phyloP scores from a whole-genome alignment of 2,113 vertebrate species.

The Dromiciops gliroides region DNA sequence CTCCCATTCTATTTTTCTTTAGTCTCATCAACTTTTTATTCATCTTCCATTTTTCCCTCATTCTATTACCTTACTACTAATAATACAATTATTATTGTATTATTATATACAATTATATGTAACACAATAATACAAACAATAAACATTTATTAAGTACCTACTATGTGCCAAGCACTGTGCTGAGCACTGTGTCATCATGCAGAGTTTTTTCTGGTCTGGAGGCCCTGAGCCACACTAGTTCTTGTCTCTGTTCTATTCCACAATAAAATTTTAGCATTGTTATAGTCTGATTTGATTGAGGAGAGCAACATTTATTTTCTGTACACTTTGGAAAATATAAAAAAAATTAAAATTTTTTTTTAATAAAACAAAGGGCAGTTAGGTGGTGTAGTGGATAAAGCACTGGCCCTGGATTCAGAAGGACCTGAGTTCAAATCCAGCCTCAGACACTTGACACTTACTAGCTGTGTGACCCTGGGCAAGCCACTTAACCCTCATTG shows the following conservation, averaged over 20 bases:
- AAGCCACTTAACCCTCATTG: too few relatives aligned
- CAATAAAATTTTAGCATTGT: background rate
- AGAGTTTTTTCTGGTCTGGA: background rate
- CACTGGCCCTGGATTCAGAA: too few relatives aligned
- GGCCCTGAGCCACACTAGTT: background rate
- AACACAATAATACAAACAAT: too few relatives aligned
- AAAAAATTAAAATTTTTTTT: too few relatives aligned
- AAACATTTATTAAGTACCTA: background rate
- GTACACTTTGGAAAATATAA: background rate
- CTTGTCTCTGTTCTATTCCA: background rate
- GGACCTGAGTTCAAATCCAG: too few relatives aligned
- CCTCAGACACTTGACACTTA: too few relatives aligned
- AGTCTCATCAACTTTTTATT: background rate
- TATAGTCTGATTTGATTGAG: background rate
- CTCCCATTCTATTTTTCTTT: background rate
- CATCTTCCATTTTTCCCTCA: background rate
- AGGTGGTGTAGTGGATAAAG: too few relatives aligned
- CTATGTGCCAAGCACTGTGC: background rate
- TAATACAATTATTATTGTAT: too few relatives aligned
- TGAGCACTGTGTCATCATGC: background rate
- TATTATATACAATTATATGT: too few relatives aligned
- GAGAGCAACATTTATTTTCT: background rate
- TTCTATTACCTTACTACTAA: background rate
- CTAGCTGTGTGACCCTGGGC: too few relatives aligned
- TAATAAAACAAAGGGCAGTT: too few relatives aligned